Conservation (phyloP, 2,113 vertebrate genomes). For the Falco punctatus region DNA sequence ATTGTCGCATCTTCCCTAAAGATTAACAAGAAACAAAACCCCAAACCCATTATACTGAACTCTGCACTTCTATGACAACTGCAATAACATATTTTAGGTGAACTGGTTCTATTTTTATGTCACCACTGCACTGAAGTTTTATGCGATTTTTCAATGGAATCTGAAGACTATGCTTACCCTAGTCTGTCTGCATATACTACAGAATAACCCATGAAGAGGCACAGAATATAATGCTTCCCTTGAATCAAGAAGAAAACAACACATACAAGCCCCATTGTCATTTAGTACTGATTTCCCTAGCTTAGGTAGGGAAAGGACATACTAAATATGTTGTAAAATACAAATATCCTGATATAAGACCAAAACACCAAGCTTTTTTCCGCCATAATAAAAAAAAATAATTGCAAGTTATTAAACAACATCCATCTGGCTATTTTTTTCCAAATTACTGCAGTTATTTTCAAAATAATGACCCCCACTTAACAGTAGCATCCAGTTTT, state of each 20-base stretch:
- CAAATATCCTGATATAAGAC: not conserved
- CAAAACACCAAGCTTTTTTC: not conserved
- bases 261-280: not conserved
- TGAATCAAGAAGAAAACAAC: not conserved
- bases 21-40: not conserved
- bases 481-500: not conserved
- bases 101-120: not conserved
- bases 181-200: not conserved
- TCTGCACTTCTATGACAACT: not conserved
- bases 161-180: not conserved
- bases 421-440: not conserved
- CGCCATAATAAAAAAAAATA: not conserved
- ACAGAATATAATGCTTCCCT: not conserved
- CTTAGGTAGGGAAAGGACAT: not conserved
- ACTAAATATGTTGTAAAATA: not conserved
- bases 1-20: not conserved
- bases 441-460: not conserved
- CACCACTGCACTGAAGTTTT: not conserved
- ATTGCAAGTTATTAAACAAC: not conserved
- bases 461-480: not conserved
- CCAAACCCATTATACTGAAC: not conserved
- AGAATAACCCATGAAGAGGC: not conserved
- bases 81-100: not conserved
- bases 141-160: not conserved
- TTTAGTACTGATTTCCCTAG: not conserved